phyloP scores from a whole-genome alignment of 2,888 invertebrate species.

The Hirudinaria manillensis region DNA sequence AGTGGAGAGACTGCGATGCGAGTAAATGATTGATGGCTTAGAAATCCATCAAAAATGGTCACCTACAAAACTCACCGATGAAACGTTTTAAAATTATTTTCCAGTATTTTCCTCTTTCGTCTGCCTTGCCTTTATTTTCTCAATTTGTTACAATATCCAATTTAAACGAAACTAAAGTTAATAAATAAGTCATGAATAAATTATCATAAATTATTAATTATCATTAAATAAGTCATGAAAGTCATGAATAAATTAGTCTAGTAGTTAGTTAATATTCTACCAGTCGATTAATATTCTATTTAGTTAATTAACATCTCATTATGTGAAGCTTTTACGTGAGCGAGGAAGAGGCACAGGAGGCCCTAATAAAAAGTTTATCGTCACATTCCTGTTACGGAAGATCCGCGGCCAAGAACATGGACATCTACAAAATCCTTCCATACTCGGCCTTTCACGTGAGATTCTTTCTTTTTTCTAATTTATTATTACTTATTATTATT shows the following conservation, averaged over 20 bases:
- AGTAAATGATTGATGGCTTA: too few relatives aligned
- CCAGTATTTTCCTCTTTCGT: background rate
- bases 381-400: slow-evolving; percentile 37
- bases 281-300: background rate
- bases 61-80: too few relatives aligned
- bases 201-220: too few relatives aligned
- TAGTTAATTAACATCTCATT: too few relatives aligned
- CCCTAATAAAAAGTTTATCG: slow-evolving; percentile 17
- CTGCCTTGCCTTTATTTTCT: background rate
- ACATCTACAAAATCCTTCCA: slow-evolving; percentile 36
- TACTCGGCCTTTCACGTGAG: slow-evolving; percentile 40
- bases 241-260: too few relatives aligned
- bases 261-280: background rate
- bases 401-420: slow-evolving; percentile 37
- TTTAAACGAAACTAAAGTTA: background rate
- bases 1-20: too few relatives aligned
- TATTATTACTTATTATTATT: background rate
- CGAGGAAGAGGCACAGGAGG: slow-evolving; percentile 24
- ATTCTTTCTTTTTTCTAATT: background rate
- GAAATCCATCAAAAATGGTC: too few relatives aligned
- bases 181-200: too few relatives aligned
- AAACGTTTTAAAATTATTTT: too few relatives aligned
- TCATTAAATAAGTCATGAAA: too few relatives aligned
- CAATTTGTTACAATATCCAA: background rate
- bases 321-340: slow-evolving; percentile 12